These are phyloP conservation scores for Octopus sinensis DNA, from an alignment of 1,140 invertebrate genomes.

Conservation along the genomic window DNA sequence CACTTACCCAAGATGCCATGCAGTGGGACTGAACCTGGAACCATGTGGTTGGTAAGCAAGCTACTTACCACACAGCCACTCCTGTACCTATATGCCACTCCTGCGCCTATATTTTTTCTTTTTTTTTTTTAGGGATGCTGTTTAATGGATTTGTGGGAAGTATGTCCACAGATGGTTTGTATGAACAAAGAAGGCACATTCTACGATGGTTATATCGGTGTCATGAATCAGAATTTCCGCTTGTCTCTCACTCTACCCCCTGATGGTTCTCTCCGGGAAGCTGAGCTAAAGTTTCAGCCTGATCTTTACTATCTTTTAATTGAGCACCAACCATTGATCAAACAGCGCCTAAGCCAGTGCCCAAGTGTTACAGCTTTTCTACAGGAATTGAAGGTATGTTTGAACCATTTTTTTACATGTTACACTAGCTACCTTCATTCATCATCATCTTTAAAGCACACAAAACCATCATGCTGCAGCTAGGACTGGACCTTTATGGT, in stretches of 20 bases:
- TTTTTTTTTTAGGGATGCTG: neutral
- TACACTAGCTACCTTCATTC: too few relatives aligned
- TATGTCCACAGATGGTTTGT: neutral
- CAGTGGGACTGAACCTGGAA: too few relatives aligned
- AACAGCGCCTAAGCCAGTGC: neutral
- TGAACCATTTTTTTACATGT: neutral
- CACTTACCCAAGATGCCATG: too few relatives aligned
- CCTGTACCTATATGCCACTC: too few relatives aligned
- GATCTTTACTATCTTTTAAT: neutral
- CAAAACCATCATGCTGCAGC: too few relatives aligned
- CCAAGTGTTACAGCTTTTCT: neutral
- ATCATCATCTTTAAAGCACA: too few relatives aligned
- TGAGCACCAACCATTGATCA: neutral
- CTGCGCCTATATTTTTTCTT: too few relatives aligned
- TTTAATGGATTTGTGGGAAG: neutral
- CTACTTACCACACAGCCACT: too few relatives aligned
- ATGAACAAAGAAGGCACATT: neutral
- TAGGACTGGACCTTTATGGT: too few relatives aligned
- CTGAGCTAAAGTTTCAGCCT: neutral
- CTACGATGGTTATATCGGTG: neutral
- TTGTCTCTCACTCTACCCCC: neutral
- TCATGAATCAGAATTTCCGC: neutral
- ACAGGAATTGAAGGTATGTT: neutral
- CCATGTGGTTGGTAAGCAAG: too few relatives aligned
- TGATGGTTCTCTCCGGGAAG: neutral